phyloP scores from a whole-genome alignment of 2,797 vertebrate genomes.

The Gorsachius magnificus region DNA sequence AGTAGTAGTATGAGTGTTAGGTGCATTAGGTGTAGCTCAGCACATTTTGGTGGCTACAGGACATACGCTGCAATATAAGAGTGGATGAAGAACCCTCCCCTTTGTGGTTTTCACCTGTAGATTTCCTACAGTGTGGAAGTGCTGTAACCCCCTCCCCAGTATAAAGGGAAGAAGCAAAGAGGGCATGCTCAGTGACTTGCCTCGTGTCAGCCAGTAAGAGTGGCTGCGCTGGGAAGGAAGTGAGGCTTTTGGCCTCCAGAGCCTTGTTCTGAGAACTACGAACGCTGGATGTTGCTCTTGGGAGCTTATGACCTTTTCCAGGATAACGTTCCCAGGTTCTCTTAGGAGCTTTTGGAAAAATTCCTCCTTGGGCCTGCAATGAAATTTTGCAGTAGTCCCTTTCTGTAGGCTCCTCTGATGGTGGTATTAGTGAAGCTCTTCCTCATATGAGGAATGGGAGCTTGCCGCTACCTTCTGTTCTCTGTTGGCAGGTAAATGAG shows the following conservation, averaged over 20 bases:
- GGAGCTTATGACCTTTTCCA: not conserved
- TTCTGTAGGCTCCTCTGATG: slow-evolving; percentile 26
- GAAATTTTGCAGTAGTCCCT: slow-evolving; percentile 38
- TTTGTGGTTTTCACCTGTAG: not conserved
- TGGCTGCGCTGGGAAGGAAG: slow-evolving; percentile 8
- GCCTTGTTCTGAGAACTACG: slow-evolving; percentile 38
- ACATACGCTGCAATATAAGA: not conserved
- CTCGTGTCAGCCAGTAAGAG: slow-evolving; percentile 34
- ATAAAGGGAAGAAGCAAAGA: slow-evolving; percentile 51
- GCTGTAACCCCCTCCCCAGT: not conserved
- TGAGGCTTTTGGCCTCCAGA: slow-evolving; percentile 48
- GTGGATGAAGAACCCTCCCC: not conserved
- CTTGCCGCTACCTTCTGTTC: slow-evolving; percentile 6
- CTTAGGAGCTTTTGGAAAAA: slow-evolving; percentile 44
- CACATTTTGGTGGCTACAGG: not conserved
- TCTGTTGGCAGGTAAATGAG: slow-evolving; percentile 28
- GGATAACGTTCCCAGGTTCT: slow-evolving; percentile 26
- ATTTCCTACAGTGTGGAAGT: not conserved
- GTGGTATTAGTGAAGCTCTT: slow-evolving; percentile 6
- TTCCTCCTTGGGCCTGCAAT: slow-evolving; percentile 52
- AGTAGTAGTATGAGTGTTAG: slow-evolving; percentile 35
- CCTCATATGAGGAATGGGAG: not conserved
- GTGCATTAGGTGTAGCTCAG: not conserved
- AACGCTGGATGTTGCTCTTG: slow-evolving; percentile 8
- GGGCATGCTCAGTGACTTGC: slow-evolving; percentile 60